phyloP scores from a whole-genome alignment of 2,797 vertebrate genomes.

The Hybognathus amarus region DNA sequence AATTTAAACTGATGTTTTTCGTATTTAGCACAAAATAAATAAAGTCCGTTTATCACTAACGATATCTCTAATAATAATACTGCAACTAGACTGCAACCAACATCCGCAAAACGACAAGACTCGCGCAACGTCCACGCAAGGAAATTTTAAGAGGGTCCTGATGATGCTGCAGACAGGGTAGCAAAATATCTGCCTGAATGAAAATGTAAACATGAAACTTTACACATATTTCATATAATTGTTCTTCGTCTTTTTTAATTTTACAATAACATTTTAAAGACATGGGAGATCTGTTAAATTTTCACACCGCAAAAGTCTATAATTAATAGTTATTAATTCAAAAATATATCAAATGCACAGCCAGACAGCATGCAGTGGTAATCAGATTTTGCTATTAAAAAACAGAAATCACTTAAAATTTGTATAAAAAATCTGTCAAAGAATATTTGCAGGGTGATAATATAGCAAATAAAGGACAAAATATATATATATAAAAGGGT shows the following conservation, averaged over 20 bases:
- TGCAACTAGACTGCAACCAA: no score
- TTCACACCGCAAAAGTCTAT: neutral
- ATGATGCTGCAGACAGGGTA: neutral
- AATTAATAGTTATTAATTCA: neutral
- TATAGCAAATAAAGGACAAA: neutral
- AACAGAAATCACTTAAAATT: neutral
- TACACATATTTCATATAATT: neutral
- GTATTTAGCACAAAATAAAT: neutral
- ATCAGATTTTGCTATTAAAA: neutral
- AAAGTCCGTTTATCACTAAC: fast-evolving
- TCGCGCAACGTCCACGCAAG: neutral
- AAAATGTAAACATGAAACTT: neutral
- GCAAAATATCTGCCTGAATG: conserved; percentile 41
- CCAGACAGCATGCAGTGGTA: neutral
- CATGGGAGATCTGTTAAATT: no score
- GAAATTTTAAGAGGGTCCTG: conserved; percentile 43
- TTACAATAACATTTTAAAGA: neutral
- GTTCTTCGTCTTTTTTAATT: neutral
- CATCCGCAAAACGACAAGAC: neutral
- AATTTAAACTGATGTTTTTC: neutral
- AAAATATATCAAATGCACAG: neutral
- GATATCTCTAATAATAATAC: no score
- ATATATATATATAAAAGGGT: no score
- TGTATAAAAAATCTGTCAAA: neutral
- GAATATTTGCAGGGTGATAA: neutral